Evolutionary conservation across 2,797 vertebrate genomes (phyloP).

Genomic region (Sorex maritimensis): DNA sequence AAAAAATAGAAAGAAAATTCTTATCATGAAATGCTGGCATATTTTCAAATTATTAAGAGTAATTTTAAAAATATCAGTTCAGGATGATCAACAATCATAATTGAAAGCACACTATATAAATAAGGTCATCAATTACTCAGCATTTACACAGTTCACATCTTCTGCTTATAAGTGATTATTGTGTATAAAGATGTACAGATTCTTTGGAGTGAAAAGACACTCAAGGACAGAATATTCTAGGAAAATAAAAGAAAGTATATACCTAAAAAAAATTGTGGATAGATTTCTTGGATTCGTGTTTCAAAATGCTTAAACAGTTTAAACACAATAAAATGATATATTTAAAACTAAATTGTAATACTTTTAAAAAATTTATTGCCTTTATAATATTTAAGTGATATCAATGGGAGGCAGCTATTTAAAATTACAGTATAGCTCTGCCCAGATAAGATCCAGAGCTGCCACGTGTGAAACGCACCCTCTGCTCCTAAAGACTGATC

Average conservation of each 20-base stretch:
- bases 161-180: constrained; percentile 68
- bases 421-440: background rate
- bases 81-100: constrained; percentile 56
- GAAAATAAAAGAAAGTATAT: constrained; percentile 44
- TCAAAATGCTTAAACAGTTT: constrained; percentile 79
- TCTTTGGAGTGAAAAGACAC: constrained; percentile 58
- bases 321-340: constrained; percentile 75
- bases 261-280: constrained; percentile 3
- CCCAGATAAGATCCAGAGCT: no score
- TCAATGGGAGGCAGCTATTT: background rate
- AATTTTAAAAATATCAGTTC: constrained; percentile 58
- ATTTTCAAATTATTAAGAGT: constrained; percentile 76
- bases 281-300: constrained; percentile 74
- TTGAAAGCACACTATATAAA: constrained; percentile 68
- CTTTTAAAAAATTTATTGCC: constrained; percentile 50
- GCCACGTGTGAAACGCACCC: no score
- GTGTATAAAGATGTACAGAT: constrained; percentile 71
- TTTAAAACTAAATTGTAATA: constrained; percentile 81
- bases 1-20: background rate
- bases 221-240: constrained; percentile 48
- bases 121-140: constrained; percentile 25
- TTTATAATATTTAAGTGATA: constrained; percentile 67
- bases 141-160: constrained; percentile 49
- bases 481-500: no score
- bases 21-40: background rate